phyloP scores from a whole-genome alignment of 1,140 invertebrate species.

The Hermatobates lingyangjiaoensis region DNA sequence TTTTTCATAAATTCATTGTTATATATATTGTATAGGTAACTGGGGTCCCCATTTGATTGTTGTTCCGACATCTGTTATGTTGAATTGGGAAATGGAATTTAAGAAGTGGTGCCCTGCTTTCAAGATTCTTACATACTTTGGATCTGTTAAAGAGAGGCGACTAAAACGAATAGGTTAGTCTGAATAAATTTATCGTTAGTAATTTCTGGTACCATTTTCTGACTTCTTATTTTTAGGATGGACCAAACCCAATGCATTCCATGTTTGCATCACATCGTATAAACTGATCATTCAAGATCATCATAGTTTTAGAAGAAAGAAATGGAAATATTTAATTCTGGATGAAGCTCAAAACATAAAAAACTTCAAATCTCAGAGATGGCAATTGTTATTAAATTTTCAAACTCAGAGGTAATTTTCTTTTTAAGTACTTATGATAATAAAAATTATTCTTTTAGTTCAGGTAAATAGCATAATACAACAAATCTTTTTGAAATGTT shows the following conservation, averaged over 20 bases:
- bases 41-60: constrained; percentile 99
- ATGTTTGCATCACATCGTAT: constrained; percentile 99
- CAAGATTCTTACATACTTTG: constrained; percentile 98
- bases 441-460: constrained; percentile 93
- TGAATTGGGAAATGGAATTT: constrained; percentile 99
- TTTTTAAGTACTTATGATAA: constrained; percentile 80
- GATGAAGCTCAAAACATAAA: constrained; percentile 99
- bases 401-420: constrained; percentile 87
- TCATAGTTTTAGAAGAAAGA: constrained; percentile 89
- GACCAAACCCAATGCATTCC: constrained; percentile 98
- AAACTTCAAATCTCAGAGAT: no score
- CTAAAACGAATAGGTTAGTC: constrained; percentile 60
- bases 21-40: constrained; percentile 28
- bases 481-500: constrained; percentile 99
- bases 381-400: constrained; percentile 95
- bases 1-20: no score
- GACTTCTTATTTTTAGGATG: constrained; percentile 42
- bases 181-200: neutral
- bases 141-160: constrained; percentile 89
- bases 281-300: constrained; percentile 98
- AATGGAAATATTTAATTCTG: constrained; percentile 97
- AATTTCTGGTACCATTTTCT: neutral
- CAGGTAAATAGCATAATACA: constrained; percentile 98
- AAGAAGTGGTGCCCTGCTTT: constrained; percentile 99
- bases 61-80: constrained; percentile 98